These are phyloP conservation scores for Clistopyga incitator DNA, from an alignment of 2,888 invertebrate genomes.

Conservation along the genomic window DNA sequence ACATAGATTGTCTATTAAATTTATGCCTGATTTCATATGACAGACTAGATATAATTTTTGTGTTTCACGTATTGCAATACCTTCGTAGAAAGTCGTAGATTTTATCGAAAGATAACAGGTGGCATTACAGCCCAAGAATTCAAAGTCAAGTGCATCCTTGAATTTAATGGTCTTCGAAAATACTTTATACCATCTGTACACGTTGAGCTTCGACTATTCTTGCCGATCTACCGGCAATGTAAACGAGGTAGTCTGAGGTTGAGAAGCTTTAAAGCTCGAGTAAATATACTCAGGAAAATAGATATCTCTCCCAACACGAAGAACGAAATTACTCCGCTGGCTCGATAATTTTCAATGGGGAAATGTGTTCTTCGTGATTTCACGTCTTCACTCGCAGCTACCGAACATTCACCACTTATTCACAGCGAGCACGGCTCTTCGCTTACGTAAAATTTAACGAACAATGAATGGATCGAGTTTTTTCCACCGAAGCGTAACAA, in stretches of 20 bases:
- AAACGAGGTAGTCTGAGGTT: background rate
- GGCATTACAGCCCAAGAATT: background rate
- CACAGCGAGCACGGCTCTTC: background rate
- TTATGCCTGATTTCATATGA: no score
- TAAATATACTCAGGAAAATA: background rate
- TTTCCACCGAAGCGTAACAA: slow-evolving; percentile 2
- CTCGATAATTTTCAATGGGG: slow-evolving; percentile 6
- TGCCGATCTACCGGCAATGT: background rate
- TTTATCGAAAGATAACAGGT: background rate
- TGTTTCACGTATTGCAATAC: no score
- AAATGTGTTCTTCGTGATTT: background rate
- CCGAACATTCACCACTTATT: background rate
- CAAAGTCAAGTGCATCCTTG: background rate
- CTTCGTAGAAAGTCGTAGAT: no score
- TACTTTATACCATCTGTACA: background rate
- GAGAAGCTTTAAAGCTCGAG: background rate
- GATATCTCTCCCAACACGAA: background rate
- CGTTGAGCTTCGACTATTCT: background rate
- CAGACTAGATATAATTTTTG: no score
- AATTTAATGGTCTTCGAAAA: background rate
- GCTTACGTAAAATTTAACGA: background rate
- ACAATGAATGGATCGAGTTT: slow-evolving; percentile 23
- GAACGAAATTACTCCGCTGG: background rate
- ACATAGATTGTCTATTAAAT: no score
- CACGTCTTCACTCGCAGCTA: background rate